A percentile compares a stretch with the other conserved stretches of the same genome.
Conservation (phyloP, 2,113 vertebrate species). For the Epinephelus moara region DNA sequence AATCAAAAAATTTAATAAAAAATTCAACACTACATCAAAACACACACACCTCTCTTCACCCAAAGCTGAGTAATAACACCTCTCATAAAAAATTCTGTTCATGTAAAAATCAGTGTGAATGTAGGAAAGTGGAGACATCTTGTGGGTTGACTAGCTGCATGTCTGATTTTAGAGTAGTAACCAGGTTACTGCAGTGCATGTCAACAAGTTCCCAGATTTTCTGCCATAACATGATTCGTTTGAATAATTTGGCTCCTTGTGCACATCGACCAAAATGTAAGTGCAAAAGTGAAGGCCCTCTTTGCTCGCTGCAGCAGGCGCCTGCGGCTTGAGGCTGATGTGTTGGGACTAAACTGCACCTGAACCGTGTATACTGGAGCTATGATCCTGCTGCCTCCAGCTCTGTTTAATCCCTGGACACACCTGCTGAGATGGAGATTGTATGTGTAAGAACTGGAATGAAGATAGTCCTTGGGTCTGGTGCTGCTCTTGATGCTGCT, state of each 20-base stretch:
- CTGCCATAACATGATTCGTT: neutral
- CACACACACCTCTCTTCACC: neutral
- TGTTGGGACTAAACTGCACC: slow-evolving; percentile 59
- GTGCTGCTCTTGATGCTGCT: neutral
- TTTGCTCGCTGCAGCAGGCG: slow-evolving; percentile 30
- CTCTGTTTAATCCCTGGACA: slow-evolving; percentile 66
- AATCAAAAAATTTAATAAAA: too few species aligned
- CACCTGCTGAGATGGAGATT: slow-evolving; percentile 55
- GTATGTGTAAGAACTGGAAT: slow-evolving; percentile 49
- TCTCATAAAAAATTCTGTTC: neutral
- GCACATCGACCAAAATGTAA: neutral
- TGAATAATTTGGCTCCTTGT: slow-evolving; percentile 20
- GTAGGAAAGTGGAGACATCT: neutral
- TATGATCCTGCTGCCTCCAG: slow-evolving; percentile 53
- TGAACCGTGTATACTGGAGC: slow-evolving; percentile 52
- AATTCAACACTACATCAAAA: neutral
- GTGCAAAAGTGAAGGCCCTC: slow-evolving; percentile 38
- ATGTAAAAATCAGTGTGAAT: neutral
- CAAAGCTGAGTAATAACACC: neutral
- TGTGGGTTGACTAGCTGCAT: neutral
- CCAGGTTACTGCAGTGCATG: neutral
- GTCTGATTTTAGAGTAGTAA: neutral
- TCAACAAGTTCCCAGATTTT: neutral
- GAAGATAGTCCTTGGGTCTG: slow-evolving; percentile 25
- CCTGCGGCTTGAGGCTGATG: slow-evolving; percentile 46